Base-by-base conservation (phyloP, 2,797 vertebrate genomes). In the Enteromius paludinosus region DNA sequence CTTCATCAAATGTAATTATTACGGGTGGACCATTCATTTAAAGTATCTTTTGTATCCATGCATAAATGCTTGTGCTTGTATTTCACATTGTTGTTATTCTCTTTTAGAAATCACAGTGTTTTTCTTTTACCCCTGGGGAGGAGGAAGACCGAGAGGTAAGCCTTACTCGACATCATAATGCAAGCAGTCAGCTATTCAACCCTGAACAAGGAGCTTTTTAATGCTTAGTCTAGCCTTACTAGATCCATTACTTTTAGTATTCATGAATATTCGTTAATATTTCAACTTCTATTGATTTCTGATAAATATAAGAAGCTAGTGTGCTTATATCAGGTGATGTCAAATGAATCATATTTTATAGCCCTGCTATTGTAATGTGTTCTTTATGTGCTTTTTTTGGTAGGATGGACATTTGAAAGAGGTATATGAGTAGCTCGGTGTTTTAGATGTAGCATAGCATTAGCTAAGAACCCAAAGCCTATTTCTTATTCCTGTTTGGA, bases 81-180 rank as follows among this genome's bases (percentile, higher is more conserved):
- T 66, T 78, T 65, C 6, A 35, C 20, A 49, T 38, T 9, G 35
- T 73, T 62, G 45, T 66, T 86, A 62, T 38, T 25, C 56, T 28
- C 82, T 52, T 79, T 59, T 82, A 97, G 96, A 97, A 96, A 88
- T 93, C 90, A 83, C 95, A 96, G 87, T 96, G 96, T 88, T 97
- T 97, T 87, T 93, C 90, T n/a, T 97, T 97, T 33, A 93, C 90
- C 0, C 89, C 89, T 71, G 94, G 94, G 70, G 94, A 96, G 28
- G 90, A 92, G 62, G 89, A 91, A 38, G 91, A 93, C 71, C 92
- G 95, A 92, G 91, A 95, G 95, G 96, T 97, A 95, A 43, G 81
- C 89, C 80, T n/a, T 49, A 28, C 28, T 38, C n/a, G 3, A 59
- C 23, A 28, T 28, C 64, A 23, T 33, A 43, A 69, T 61, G 18